A percentile compares a stretch with the other conserved stretches of the same genome.
phyloP scores from a whole-genome alignment of 2,113 vertebrate species.

The Acinonyx jubatus region DNA sequence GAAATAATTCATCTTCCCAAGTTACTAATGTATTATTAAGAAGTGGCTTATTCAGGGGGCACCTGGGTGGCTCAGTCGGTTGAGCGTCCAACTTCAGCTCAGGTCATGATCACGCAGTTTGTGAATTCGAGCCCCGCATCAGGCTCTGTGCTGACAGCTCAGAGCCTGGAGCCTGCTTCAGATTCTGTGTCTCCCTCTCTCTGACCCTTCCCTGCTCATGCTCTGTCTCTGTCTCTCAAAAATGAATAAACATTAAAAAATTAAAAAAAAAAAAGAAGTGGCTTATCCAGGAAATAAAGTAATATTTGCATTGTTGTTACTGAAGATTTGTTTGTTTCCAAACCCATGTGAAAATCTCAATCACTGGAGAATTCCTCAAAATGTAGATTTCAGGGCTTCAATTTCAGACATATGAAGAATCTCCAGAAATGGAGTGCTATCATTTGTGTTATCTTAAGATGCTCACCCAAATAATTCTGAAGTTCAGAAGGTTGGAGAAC shows the following conservation, averaged over 20 bases:
- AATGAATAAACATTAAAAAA: too few species aligned
- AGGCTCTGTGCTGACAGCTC: too few species aligned
- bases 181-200: too few species aligned
- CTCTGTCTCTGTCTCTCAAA: too few species aligned
- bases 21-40: background rate
- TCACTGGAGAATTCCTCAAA: background rate
- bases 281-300: background rate
- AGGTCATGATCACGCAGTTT: too few species aligned
- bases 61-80: too few species aligned
- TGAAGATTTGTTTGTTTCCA: background rate
- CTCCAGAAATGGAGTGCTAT: background rate
- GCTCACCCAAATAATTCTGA: background rate
- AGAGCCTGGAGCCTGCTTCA: too few species aligned
- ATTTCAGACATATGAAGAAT: background rate
- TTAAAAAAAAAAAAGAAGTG: background rate
- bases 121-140: too few species aligned
- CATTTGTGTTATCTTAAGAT: background rate
- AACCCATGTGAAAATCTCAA: background rate
- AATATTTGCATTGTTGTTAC: background rate
- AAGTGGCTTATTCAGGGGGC: background rate
- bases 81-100: too few species aligned
- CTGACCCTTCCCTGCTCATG: too few species aligned
- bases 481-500: background rate
- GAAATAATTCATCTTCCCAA: conserved; percentile 1
- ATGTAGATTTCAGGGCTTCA: background rate